Conservation (phyloP, 2,888 invertebrate genomes). For the Beris chalybata region DNA sequence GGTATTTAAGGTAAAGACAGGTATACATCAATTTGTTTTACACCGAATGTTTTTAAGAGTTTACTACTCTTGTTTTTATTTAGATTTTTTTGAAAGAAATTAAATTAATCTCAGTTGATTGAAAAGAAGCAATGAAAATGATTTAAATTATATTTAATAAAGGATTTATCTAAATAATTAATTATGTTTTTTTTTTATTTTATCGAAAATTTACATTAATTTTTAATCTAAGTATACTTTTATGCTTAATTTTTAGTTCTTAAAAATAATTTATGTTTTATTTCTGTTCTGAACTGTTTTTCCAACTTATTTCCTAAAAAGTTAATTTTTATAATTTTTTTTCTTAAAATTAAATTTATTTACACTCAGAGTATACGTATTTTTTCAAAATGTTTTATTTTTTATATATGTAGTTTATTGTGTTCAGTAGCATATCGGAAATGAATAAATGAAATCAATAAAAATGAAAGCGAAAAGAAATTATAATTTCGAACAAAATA, state of each 20-base stretch:
- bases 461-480: too few species aligned
- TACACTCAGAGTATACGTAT: conserved; percentile 37
- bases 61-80: not conserved
- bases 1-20: conserved; percentile 4
- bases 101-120: not conserved
- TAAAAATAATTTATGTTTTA: conserved; percentile 32
- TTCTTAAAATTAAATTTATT: conserved; percentile 32
- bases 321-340: conserved; percentile 22
- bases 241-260: conserved; percentile 31
- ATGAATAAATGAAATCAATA: too few species aligned
- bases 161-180: conserved; percentile 19
- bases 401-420: not conserved
- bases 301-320: conserved; percentile 24
- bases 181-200: conserved; percentile 18
- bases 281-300: conserved; percentile 33
- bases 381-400: conserved; percentile 16
- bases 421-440: too few species aligned
- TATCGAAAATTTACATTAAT: conserved; percentile 13
- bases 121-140: conserved; percentile 4
- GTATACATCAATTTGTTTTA: not conserved
- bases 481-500: too few species aligned
- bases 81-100: conserved; percentile 1
- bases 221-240: conserved; percentile 32
- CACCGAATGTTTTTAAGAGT: not conserved
- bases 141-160: conserved; percentile 11